A percentile compares a stretch with the other conserved stretches of the same genome.
phyloP scores from a whole-genome alignment of 2,888 invertebrate species.

The Yponomeuta plumbellus region DNA sequence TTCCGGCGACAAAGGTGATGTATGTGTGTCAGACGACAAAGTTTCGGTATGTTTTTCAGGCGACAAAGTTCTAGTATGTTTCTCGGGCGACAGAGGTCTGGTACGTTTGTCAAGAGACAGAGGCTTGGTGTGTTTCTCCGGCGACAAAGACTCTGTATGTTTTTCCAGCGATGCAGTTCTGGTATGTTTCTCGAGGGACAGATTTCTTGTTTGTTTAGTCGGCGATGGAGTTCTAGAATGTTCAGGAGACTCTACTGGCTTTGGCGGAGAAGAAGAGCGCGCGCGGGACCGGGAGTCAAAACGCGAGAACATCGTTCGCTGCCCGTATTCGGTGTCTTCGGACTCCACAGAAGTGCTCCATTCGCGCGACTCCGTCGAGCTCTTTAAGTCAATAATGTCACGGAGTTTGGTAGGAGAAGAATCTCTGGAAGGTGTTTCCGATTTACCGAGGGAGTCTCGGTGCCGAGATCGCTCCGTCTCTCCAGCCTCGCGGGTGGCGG shows the following conservation, averaged over 20 bases:
- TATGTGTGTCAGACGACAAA: too few species aligned
- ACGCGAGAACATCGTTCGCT: neutral
- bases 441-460: slow-evolving; percentile 23
- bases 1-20: too few species aligned
- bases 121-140: too few species aligned
- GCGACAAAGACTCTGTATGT: too few species aligned
- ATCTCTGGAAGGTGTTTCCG: slow-evolving; percentile 29
- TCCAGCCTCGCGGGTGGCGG: slow-evolving; percentile 37
- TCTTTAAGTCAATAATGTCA: slow-evolving; percentile 30
- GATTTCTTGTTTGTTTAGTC: slow-evolving; percentile 21
- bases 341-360: too few species aligned
- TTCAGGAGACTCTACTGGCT: slow-evolving; percentile 25
- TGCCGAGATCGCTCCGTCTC: slow-evolving; percentile 31
- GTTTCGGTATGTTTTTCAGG: too few species aligned
- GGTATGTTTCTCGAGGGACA: too few species aligned
- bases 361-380: neutral
- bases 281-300: neutral
- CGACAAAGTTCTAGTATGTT: too few species aligned
- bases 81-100: too few species aligned
- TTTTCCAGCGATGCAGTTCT: too few species aligned
- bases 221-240: slow-evolving; percentile 16
- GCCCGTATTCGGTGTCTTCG: too few species aligned
- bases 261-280: slow-evolving; percentile 31
- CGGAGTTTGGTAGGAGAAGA: slow-evolving; percentile 46
- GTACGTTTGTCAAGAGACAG: too few species aligned